phyloP scores from a whole-genome alignment of 2,113 vertebrate species.

The Bathybates hornii region DNA sequence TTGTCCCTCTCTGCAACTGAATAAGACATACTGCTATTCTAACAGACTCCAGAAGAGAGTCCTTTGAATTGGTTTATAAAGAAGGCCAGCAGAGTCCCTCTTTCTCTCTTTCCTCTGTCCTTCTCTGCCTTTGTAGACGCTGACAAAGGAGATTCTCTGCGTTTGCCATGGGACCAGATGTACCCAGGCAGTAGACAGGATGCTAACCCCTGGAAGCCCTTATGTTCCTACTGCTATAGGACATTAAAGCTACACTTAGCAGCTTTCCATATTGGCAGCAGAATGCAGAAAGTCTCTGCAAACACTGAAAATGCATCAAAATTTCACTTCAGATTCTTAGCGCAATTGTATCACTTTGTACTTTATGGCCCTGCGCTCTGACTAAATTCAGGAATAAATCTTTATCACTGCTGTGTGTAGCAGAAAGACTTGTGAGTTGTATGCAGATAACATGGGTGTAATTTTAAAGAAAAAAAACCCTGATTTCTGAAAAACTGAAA shows the following conservation, averaged over 20 bases:
- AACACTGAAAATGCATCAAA: not conserved
- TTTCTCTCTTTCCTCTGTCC: constrained; percentile 44
- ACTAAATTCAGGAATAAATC: not conserved
- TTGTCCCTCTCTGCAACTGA: constrained; percentile 54
- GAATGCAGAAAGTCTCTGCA: not conserved
- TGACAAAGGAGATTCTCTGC: constrained; percentile 49
- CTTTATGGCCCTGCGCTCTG: not conserved
- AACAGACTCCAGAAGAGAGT: constrained; percentile 63
- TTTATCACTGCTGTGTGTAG: not conserved
- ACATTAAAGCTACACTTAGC: not conserved
- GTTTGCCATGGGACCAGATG: constrained; percentile 59
- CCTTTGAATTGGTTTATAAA: constrained; percentile 50
- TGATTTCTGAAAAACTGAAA: not conserved
- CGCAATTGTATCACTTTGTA: not conserved
- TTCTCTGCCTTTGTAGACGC: constrained; percentile 34
- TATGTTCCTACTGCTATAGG: constrained; percentile 9
- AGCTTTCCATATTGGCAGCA: constrained; percentile 20
- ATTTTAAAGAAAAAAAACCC: not conserved
- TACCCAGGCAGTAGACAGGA: constrained; percentile 33
- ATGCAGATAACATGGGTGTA: not conserved
- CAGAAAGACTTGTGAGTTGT: not conserved
- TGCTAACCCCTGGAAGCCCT: constrained; percentile 36
- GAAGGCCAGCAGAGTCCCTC: constrained; percentile 41
- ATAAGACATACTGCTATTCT: constrained; percentile 60
- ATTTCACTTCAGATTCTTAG: not conserved